Base-by-base conservation (phyloP, 2,888 invertebrate genomes). In the Junonia oenone region DNA sequence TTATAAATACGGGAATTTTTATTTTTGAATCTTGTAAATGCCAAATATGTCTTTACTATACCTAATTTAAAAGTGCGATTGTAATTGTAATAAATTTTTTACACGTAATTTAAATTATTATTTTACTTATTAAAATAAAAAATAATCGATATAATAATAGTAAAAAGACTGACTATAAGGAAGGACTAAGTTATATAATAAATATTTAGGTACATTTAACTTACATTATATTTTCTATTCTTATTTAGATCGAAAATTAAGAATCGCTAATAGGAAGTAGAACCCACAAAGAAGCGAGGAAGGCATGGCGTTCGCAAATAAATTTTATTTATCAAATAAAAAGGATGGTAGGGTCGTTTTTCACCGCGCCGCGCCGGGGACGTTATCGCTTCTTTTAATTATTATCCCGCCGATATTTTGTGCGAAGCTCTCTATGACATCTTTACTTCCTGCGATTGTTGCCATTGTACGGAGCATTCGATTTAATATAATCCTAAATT, bases 251-350 rank as follows among this genome's bases (percentile, higher is more conserved):
- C 15, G 43, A 19, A 59, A 61, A 52, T 40, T 55, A 50, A 49
- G 54, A 56, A 52, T 40, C 22, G 14, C 46, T 56, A 58, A 76
- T 72, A 76, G 77, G 72, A 80, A 81, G 75, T 75, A 68, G 73
- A 75, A 72, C 66, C 75, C 75, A 76, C 81, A 76, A 75, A 71
- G 75, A 75, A 76, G 70, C 72, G 72, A 72, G 73, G 73, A 75
- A 65, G 67, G 67, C 66, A 64, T 69, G 70, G 74, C 78, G 76
- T 68, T 63, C 72, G 76, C 78, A 77, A 83, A 90, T 90, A 89
- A 90, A 90, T 90, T 89, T 84, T 90, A 89, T 89, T 90, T 90
- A 90, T 90, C 90, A 89, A 89, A 90, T 90, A 88, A 90, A 86
- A 89, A 89, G 88, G 88, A 88, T 88, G 87, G 87, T 70, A 74